Percentiles rank a stretch among this genome's conserved stretches.
phyloP scores from a whole-genome alignment of 2,888 invertebrate species.

The Meiosimyza platycephala region DNA sequence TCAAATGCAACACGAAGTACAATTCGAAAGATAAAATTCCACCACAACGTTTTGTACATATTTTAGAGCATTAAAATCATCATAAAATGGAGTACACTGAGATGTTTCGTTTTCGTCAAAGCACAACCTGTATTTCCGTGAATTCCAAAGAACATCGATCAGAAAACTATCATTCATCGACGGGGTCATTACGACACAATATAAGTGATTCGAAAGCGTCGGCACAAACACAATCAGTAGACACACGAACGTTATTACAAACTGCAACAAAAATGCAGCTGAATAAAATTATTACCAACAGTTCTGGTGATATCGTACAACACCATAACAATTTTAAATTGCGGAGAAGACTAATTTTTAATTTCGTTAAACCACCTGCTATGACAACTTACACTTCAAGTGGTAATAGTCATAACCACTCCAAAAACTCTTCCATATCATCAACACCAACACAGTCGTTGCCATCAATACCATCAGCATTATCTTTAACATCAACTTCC shows the following conservation, averaged over 20 bases:
- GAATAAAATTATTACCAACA: constrained; percentile 2
- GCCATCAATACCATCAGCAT: background rate
- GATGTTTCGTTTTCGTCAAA: constrained; percentile 21
- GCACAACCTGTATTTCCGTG: constrained; percentile 22
- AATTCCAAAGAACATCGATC: constrained; percentile 1
- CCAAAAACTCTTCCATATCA: constrained; percentile 20
- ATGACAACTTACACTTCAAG: too few relatives aligned
- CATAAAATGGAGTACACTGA: constrained; percentile 16
- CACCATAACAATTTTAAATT: constrained; percentile 23
- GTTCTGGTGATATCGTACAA: constrained; percentile 7
- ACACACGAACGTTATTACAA: too few relatives aligned
- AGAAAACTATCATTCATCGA: constrained; percentile 2
- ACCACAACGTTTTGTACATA: too few relatives aligned
- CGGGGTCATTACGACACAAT: too few relatives aligned
- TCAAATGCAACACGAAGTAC: too few relatives aligned
- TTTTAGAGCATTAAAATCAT: too few relatives aligned
- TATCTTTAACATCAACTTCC: background rate
- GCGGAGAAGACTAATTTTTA: constrained; percentile 13
- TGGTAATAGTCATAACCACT: too few relatives aligned
- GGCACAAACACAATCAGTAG: too few relatives aligned
- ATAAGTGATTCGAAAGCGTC: too few relatives aligned
- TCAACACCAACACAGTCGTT: constrained; percentile 10
- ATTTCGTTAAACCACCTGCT: too few relatives aligned
- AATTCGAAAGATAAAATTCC: too few relatives aligned
- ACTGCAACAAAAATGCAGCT: too few relatives aligned